Base-by-base conservation (phyloP, 2,888 invertebrate species). In the Oligia strigilis region DNA sequence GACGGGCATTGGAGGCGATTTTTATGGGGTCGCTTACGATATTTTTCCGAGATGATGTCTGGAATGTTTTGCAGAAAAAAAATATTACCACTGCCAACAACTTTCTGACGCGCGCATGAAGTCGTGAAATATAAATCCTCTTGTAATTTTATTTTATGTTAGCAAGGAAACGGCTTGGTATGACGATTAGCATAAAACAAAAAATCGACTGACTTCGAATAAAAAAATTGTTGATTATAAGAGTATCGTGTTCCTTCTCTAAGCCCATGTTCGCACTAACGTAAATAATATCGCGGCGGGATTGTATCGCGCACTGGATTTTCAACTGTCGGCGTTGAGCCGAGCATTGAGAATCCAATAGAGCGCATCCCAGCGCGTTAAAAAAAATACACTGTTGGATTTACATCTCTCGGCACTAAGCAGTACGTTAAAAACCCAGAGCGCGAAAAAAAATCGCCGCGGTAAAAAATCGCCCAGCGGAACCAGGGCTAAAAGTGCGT, bases 141-240 rank as follows among this genome's bases (percentile, higher is more conserved):
- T 71, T 58, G 17, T 17, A 40, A 62, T 69, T 75, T 52, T 40
- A 40, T 72, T 36, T 75, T 58, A 36, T 74, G 2, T 55, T 29
- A 67, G 19, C 40, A 71, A 23, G 23, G 8, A 36, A 36, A 36
- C 36, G 0, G 6, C 6, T 72, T n/a, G 11, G 6, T n/a, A 40
- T 71, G 46, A 29, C 69, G 62, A 64, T 65, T 66, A 86, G 67
- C 17, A 62, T 76, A 69, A 65, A 73, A 67, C 13, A 17, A 29
- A 73, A 78, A 78, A 78, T 83, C 87, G 78, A 87, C 83, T 84
- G 75, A 87, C 64, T 80, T 77, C 76, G 17, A 87, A 80, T 78
- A 73, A 84, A 77, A 58, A 13, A 73, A 78, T 49, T 9, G 78
- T 84, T 73, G 86, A 88, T 72, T 62, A 52, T 79, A 76, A 86